phyloP scores from a whole-genome alignment of 1,140 invertebrate genomes.

The Megalopta genalis region DNA sequence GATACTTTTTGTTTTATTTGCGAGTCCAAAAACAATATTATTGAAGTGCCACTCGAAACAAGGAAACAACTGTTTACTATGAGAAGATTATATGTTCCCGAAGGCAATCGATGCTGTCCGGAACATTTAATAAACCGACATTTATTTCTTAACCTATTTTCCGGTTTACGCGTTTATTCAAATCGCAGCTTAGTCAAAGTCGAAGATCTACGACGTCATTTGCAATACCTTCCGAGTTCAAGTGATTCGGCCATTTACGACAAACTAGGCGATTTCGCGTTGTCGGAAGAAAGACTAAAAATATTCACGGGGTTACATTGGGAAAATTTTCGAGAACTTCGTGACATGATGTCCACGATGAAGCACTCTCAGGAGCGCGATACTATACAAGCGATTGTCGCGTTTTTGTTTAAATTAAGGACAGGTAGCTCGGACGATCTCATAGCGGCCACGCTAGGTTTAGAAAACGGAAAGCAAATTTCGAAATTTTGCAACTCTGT shows the following conservation, averaged over 20 bases:
- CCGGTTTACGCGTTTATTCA: too few relatives aligned
- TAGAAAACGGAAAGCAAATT: constrained; percentile 58
- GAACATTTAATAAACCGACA: too few relatives aligned
- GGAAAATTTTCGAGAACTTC: constrained; percentile 8
- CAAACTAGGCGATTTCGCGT: constrained; percentile 39
- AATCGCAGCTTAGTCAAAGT: background rate
- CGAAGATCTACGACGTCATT: background rate
- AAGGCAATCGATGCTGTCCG: too few relatives aligned
- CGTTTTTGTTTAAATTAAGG: constrained; percentile 67
- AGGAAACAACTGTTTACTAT: too few relatives aligned
- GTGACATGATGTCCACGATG: constrained; percentile 51
- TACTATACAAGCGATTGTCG: constrained; percentile 52
- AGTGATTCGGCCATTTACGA: constrained; percentile 35
- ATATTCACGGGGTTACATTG: constrained; percentile 59
- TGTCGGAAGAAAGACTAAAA: constrained; percentile 55
- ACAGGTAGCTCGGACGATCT: constrained; percentile 62
- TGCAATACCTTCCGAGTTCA: constrained; percentile 8
- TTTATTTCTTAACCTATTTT: too few relatives aligned
- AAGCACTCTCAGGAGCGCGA: constrained; percentile 42
- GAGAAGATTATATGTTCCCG: too few relatives aligned
- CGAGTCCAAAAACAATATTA: too few relatives aligned
- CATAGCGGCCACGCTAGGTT: constrained; percentile 52
- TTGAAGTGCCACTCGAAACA: too few relatives aligned
- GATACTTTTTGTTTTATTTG: too few relatives aligned
- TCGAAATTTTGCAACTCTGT: constrained; percentile 55